A percentile compares a stretch with the other conserved stretches of the same genome.
phyloP scores from a whole-genome alignment of 2,888 invertebrate species.

The Mythimna loreyi region DNA sequence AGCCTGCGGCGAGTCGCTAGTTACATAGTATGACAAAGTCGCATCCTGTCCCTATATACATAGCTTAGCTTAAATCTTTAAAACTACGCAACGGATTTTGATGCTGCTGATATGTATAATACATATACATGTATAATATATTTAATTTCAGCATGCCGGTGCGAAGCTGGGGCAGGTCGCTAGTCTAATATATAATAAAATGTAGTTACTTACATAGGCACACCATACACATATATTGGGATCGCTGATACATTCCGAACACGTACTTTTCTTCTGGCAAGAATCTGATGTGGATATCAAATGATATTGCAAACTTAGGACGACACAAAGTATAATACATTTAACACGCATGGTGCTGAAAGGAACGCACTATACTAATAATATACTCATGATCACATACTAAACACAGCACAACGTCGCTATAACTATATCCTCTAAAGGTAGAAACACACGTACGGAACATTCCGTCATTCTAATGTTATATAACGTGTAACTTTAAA shows the following conservation, averaged over 20 bases:
- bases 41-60: too few relatives aligned
- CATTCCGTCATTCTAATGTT: neutral
- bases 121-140: too few relatives aligned
- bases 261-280: conserved; percentile 72
- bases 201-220: conserved; percentile 68
- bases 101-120: too few relatives aligned
- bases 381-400: conserved; percentile 21
- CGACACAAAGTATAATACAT: conserved; percentile 36
- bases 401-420: neutral
- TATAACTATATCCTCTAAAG: conserved; percentile 39
- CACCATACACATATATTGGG: conserved; percentile 79
- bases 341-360: conserved; percentile 41
- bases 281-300: conserved; percentile 34
- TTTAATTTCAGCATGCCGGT: too few relatives aligned
- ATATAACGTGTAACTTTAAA: too few relatives aligned
- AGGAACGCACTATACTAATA: conserved; percentile 23
- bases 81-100: too few relatives aligned
- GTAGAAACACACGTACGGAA: conserved; percentile 2
- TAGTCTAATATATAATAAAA: neutral
- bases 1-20: too few relatives aligned
- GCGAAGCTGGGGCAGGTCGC: too few relatives aligned
- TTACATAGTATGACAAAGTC: too few relatives aligned
- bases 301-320: conserved; percentile 30
- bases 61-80: too few relatives aligned
- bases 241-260: conserved; percentile 78